Base-by-base conservation (phyloP, 1,140 invertebrate genomes). In the Zaprionus ornatus region DNA sequence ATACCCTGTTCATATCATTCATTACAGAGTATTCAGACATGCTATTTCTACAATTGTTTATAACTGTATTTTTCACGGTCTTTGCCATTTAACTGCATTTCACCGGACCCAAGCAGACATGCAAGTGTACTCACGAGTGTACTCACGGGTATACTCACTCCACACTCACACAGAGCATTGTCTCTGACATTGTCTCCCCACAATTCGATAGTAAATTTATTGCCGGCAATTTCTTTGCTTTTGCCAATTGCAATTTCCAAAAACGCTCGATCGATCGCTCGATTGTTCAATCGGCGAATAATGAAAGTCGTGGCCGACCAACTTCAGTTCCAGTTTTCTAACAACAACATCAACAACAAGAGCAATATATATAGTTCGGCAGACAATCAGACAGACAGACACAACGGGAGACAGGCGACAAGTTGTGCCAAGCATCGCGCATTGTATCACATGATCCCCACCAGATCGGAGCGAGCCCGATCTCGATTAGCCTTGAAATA, bases 261-360 rank as follows among this genome's bases (percentile, higher is more conserved):
- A 70, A 63, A 64, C 48, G 42, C 35, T 52, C 42, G 57, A n/a
- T 42, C 40, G 40, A 45, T 45, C 40, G 40, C 3, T 63, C 61
- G 67, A 77, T 83, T 77, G 81, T 80, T 80, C 81, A 84, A 83
- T 79, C 62, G 66, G 13, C 72, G 61, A 84, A 78, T 84, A 84
- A 84, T 84, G 82, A 84, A 84, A 84, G 81, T 80, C 45, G 72
- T 68, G 23, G 52, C n/a, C 50, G 59, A 19, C 55, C 79, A 67
- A 19, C 15, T 45, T 17, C 6, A 23, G 19, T 50, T 50, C 82
- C 19, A 67, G 81, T 80, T 84, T 84, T 85, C 57, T 69, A 76
- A 80, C 42, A 59, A 40, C 64, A 74, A 25, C 45, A 60, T 27
- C 54, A 63, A 48, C 40, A 57, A 45, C 17, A 77, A 72, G n/a